Evolutionary conservation across 2,113 vertebrate genomes (phyloP).

Genomic region (Melanerpes aurifrons): DNA sequence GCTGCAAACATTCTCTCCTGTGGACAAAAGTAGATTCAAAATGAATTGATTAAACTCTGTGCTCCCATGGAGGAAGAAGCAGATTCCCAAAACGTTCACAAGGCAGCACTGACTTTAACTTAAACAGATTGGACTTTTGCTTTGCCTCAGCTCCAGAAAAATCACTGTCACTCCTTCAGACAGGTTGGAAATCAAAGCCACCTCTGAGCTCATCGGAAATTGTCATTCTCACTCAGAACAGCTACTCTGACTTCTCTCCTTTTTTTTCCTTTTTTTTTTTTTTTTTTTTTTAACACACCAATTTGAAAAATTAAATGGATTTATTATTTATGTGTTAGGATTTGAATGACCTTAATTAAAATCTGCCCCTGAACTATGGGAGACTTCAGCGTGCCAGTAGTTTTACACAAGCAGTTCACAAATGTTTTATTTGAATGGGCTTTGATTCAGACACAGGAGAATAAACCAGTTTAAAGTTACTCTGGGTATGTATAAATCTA

Average conservation of each 20-base stretch:
- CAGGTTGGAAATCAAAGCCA: neutral
- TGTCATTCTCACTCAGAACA: neutral
- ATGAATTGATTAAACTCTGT: neutral
- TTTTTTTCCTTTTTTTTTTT: neutral
- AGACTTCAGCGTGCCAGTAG: neutral
- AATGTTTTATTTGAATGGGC: neutral
- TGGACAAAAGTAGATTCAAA: neutral
- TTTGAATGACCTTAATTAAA: neutral
- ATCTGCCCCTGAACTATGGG: neutral
- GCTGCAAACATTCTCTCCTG: neutral
- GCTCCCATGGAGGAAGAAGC: slow-evolving; percentile 2
- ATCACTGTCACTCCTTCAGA: neutral
- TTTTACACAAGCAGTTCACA: neutral
- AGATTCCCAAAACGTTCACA: neutral
- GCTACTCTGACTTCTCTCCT: neutral
- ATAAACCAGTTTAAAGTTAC: neutral
- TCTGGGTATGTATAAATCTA: neutral
- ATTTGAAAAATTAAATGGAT: neutral
- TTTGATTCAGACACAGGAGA: neutral
- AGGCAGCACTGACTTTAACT: slow-evolving; percentile 9
- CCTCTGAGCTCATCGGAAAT: neutral
- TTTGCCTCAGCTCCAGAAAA: slow-evolving; percentile 25
- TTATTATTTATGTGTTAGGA: neutral
- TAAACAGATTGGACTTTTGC: slow-evolving; percentile 37
- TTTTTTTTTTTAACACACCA: neutral